Evolutionary conservation across 2,113 vertebrate species (phyloP).

Genomic region (Anseranas semipalmata): DNA sequence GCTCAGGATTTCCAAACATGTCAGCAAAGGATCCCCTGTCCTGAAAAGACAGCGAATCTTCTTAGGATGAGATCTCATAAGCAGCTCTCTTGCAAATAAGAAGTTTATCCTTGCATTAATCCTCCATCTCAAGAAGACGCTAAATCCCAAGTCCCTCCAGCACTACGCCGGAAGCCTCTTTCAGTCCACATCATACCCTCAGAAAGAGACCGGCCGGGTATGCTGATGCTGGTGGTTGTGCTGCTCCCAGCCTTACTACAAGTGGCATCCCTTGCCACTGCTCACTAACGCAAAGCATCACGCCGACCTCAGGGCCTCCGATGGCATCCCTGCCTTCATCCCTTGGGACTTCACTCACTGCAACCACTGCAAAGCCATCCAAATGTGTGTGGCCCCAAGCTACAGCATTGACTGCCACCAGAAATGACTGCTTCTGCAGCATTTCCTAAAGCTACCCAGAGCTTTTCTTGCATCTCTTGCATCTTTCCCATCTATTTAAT

Average conservation of each 20-base stretch:
- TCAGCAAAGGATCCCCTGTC: not conserved
- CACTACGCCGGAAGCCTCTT: not conserved
- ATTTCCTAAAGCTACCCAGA: not conserved
- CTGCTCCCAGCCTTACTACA: not conserved
- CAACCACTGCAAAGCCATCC: not conserved
- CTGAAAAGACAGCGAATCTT: not conserved
- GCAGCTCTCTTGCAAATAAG: not conserved
- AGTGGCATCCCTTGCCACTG: not conserved
- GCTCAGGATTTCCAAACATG: not conserved
- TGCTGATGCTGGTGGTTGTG: not conserved
- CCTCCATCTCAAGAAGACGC: not conserved
- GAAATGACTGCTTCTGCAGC: not conserved
- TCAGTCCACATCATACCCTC: not conserved
- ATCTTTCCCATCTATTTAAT: not conserved
- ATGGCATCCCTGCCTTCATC: not conserved
- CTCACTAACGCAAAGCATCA: not conserved
- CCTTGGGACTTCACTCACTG: not conserved
- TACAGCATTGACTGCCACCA: not conserved
- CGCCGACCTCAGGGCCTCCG: not conserved
- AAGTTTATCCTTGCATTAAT: not conserved
- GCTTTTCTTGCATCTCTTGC: not conserved
- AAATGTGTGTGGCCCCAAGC: not conserved
- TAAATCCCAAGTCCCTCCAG: not conserved
- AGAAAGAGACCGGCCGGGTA: not conserved
- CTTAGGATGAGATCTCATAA: not conserved